Evolutionary conservation across 2,797 vertebrate species (phyloP), one percentile per base, ranked within the genome.

Genomic region (Premnoplex brunnescens): DNA sequence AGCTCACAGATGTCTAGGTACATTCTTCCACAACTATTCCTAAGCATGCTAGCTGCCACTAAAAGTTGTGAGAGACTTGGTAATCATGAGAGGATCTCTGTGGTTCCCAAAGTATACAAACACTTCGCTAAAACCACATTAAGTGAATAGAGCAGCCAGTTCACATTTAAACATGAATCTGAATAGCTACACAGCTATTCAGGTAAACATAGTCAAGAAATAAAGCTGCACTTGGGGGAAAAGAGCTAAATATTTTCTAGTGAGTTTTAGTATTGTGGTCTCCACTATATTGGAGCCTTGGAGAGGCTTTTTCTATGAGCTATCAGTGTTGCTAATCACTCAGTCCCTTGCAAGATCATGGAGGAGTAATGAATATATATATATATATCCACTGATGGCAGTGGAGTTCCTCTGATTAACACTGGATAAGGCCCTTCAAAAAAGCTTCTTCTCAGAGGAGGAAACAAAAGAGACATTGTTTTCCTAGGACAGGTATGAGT

Each of bases 391-490:
- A 27, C 11, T 69, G 62, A 14, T 52, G n/a, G 43, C 39, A 51
- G 22, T 55, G 51, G 39, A 75, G 28, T 66, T 91, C 32, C 72
- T 19, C 43, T 60, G 34, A 71, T 58, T n/a, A 83, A 62, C 39
- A 63, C 10, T 41, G 51, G 43, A 62, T 88, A 55, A 86, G 8
- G 22, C 62, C 37, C n/a, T 79, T 91, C 51, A 58, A 51, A 84
- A 78, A 63, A 52, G 12, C 15, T 63, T 67, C 13, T 36, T 51
- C 27, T 87, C n/a, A 56, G 37, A 88, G 10, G 14, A 74, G 6
- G 2, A 51, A 28, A 34, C 44, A 68, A 59, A 63, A 36, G 19
- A 10, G 16, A 8, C 0, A 0, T 80, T 4, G 0, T 76, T 82
- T 76, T 62, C 34, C 76, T 81, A 44, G 73, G 87, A 15, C 19